These are phyloP conservation scores for Mythimna ferrago DNA, from an alignment of 2,888 invertebrate genomes.

Conservation along the genomic window DNA sequence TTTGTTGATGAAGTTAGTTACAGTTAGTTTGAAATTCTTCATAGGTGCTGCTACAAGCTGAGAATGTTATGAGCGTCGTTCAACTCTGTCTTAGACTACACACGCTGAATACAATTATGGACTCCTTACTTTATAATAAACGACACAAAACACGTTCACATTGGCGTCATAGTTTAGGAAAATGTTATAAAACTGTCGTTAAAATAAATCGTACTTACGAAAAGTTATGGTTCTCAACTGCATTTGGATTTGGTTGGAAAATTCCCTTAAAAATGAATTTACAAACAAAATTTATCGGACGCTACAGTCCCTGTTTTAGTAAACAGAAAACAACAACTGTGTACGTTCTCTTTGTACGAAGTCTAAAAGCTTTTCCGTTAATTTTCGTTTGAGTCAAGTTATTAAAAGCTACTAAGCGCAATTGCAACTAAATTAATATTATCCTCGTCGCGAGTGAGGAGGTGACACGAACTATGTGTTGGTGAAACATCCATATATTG, in stretches of 20 bases:
- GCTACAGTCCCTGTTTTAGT: constrained; percentile 31
- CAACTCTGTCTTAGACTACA: constrained; percentile 48
- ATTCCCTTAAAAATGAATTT: constrained; percentile 25
- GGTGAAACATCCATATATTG: constrained; percentile 71
- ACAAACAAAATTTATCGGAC: constrained; percentile 48
- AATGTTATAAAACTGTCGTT: constrained; percentile 1
- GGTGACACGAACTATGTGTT: constrained; percentile 61
- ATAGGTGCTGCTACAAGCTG: constrained; percentile 69
- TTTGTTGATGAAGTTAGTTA: constrained; percentile 82
- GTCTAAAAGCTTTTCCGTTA: constrained; percentile 41
- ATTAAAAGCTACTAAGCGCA: constrained; percentile 41
- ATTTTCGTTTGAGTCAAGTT: constrained; percentile 48
- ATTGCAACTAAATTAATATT: constrained; percentile 60
- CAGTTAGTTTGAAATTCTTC: constrained; percentile 81
- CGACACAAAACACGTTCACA: constrained; percentile 23
- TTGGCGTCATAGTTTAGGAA: constrained; percentile 12
- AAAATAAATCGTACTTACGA: constrained; percentile 21
- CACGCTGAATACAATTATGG: constrained; percentile 56
- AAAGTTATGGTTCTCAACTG: constrained; percentile 11
- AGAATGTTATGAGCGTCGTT: constrained; percentile 72
- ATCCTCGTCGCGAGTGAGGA: constrained; percentile 46
- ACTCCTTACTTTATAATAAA: constrained; percentile 20
- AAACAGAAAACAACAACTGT: constrained; percentile 45
- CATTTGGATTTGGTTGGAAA: constrained; percentile 29
- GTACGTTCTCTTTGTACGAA: constrained; percentile 39